Evolutionary conservation across 2,797 vertebrate genomes (phyloP), one percentile per base, ranked within the genome.

Genomic region (Mareca strepera): DNA sequence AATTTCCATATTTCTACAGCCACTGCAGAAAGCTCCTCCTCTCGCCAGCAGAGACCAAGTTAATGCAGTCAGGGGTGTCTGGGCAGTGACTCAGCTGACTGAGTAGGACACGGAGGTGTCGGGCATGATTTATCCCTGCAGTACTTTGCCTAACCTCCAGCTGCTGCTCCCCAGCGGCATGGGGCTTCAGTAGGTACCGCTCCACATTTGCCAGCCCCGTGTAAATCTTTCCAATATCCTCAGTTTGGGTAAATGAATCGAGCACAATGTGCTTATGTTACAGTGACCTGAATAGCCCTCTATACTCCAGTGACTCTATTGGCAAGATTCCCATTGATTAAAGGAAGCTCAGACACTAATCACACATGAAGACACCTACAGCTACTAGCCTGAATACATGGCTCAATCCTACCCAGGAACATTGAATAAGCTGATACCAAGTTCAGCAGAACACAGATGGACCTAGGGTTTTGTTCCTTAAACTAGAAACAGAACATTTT

Each of bases 321-420:
- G 44, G 53, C 58, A 69, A 91, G 53, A 82, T 80, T 82, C 89
- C 75, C 58, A 80, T 26, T 3, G 11, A 92, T 70, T 91, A 91
- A 92, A 90, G 64, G 60, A 87, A 93, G 90, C 80, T 94, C 78
- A 93, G 46, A 73, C 33, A 72, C 80, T 81, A 90, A 92, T 81
- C 69, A 81, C 66, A 72, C 21, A 79, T 9, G 68, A 82, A 93
- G 85, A 92, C 60, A 90, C 53, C 85, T 91, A 58, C 44, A 90
- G 56, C 87, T 68, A 72, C 62, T 75, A 86, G 73, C 62, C 62
- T 62, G 80, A 90, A 92, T 81, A 53, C 69, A 37, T 12, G 86
- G 84, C 62, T 78, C 89, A 86, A 11, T 68, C 58, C 79, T 81
- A 95, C 13, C 66, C 62, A 58, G 15, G 73, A 17, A 59, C 31